These are phyloP conservation scores for Cnemophilus loriae DNA, from an alignment of 2,113 vertebrate genomes.

Conservation along the genomic window DNA sequence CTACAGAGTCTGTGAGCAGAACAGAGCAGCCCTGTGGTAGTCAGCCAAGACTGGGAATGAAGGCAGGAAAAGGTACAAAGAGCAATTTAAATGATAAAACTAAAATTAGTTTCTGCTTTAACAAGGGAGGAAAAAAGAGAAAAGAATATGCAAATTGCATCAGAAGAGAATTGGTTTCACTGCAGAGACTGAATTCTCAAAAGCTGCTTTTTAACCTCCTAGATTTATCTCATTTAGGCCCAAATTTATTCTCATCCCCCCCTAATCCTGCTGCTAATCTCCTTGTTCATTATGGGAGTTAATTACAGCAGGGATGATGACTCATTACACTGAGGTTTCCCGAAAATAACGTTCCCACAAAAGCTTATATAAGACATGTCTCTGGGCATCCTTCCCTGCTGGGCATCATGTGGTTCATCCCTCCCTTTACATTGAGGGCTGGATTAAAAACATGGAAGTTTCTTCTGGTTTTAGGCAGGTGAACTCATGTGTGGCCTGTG, in stretches of 20 bases:
- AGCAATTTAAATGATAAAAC: not conserved
- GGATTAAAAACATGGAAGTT: not conserved
- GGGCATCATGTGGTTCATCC: not conserved
- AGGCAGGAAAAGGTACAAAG: not conserved
- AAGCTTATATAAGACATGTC: constrained; percentile 22
- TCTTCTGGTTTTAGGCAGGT: not conserved
- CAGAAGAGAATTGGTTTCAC: not conserved
- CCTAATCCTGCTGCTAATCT: constrained; percentile 38
- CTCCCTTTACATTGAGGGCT: not conserved
- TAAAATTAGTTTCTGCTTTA: not conserved
- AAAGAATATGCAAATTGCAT: not conserved
- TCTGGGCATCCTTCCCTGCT: constrained; percentile 1
- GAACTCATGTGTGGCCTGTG: not conserved
- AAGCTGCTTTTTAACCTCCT: not conserved
- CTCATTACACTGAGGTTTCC: constrained; percentile 31
- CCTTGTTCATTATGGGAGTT: constrained; percentile 27
- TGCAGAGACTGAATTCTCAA: not conserved
- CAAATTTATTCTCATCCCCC: constrained; percentile 1
- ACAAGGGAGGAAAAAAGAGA: not conserved
- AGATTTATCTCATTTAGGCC: not conserved
- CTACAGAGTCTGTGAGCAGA: not conserved
- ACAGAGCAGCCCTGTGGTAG: not conserved
- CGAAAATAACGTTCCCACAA: not conserved
- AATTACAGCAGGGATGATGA: constrained; percentile 49
- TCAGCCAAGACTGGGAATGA: not conserved